Evolutionary conservation across 2,797 vertebrate genomes (phyloP).

Genomic region (Sebastes itinus): DNA sequence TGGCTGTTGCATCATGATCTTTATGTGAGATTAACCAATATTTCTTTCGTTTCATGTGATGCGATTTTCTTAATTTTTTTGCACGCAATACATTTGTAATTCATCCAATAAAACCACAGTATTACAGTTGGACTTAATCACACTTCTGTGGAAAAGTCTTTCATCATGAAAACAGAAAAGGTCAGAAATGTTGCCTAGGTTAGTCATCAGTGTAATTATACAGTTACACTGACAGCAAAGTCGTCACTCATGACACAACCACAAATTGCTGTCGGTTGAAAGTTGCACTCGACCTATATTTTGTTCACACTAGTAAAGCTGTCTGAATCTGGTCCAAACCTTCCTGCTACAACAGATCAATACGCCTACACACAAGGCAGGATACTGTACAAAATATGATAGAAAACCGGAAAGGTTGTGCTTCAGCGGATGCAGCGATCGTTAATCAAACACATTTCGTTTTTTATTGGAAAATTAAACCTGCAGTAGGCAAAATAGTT

Average conservation of each 20-base stretch:
- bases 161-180: not conserved
- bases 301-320: not conserved
- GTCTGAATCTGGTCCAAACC: not conserved
- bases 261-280: not conserved
- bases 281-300: not conserved
- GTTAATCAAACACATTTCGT: too few species aligned
- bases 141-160: not conserved
- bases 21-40: not conserved
- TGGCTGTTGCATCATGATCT: conserved; percentile 5
- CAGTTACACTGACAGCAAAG: not conserved
- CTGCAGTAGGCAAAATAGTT: too few species aligned
- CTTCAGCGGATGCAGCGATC: not conserved
- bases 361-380: not conserved
- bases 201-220: not conserved
- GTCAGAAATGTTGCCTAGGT: not conserved
- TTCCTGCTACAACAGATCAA: not conserved
- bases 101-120: not conserved
- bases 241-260: not conserved
- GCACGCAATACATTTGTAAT: not conserved
- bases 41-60: not conserved
- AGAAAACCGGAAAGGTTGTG: not conserved
- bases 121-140: not conserved
- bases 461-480: too few species aligned
- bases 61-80: not conserved
- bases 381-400: not conserved